Evolutionary conservation across 2,113 vertebrate genomes (phyloP), one percentile per base, ranked within the genome.

Genomic region (Dolichotis patagonum): DNA sequence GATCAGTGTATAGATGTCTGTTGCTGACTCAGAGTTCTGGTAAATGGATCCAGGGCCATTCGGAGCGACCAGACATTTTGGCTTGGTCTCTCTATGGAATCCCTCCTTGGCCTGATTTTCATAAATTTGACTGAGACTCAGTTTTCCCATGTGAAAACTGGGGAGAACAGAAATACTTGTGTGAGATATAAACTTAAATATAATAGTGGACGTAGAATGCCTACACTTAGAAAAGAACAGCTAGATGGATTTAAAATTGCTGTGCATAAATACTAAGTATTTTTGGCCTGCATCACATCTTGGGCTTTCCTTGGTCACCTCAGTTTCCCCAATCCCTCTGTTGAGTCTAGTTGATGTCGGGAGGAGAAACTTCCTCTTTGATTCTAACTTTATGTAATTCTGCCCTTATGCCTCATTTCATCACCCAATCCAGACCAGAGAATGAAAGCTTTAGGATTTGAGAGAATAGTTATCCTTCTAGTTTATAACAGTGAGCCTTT

Each of bases 171-270:
- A 62, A 78, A 46, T 28, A 3, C 16, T 52, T 5, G 7, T 17
- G 9, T 80, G 26, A n/a, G 30, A n/a, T 38, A 2, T 87, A 35
- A 49, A 88, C 80, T 69, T 69, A 32, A 73, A 5, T 63, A 14
- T 14, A 60, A 67, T 11, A 10, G 20, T 30, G 10, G 35, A 28
- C 30, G 0, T 32, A 41, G 77, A 85, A 73, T 35, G 6, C 46
- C 69, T 1, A 0, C 17, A 1, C 28, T 35, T 32, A 13, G 38
- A 26, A 49, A 56, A 81, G 30, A 62, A 69, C 63, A 32, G 0
- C 56, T 24, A 8, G 0, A 0, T 26, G 69, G 28, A 32, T 43
- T 19, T 8, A 22, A 43, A 38, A 28, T 6, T 5, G 2, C 49
- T 46, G 7, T 7, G 49, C 5, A 38, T 11, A 56, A 26, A 32